Conservation (phyloP, 2,797 vertebrate genomes). For the Argyrosomus regius region DNA sequence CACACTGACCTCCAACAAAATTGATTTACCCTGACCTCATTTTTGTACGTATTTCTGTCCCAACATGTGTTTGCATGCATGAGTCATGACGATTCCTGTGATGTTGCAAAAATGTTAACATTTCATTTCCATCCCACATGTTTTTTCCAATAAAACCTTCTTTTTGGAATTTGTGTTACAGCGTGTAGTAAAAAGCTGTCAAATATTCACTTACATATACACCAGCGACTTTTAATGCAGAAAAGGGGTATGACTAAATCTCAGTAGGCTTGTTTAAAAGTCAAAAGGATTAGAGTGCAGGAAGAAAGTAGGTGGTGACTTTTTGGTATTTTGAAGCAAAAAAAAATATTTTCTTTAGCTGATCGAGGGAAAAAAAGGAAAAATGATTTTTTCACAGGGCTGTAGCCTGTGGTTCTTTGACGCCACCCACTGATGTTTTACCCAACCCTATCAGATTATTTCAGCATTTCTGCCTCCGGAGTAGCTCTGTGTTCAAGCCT, state of each 20-base stretch:
- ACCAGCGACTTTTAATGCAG: conserved; percentile 6
- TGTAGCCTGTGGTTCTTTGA: neutral
- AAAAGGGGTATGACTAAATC: conserved; percentile 30
- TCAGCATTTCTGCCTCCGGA: neutral
- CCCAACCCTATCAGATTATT: conserved; percentile 20
- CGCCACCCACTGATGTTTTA: conserved; percentile 16
- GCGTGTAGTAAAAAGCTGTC: neutral
- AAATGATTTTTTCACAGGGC: neutral
- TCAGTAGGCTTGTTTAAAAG: conserved; percentile 50
- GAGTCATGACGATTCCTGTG: neutral
- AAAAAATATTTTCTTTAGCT: conserved; percentile 7
- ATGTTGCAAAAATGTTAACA: neutral
- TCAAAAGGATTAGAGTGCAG: conserved; percentile 35
- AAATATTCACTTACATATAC: conserved; percentile 10
- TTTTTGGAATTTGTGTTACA: conserved; percentile 8
- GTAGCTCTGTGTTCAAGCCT: conserved; percentile 3
- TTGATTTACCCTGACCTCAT: neutral
- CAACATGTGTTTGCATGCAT: neutral
- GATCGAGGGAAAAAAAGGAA: neutral
- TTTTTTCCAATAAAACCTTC: neutral
- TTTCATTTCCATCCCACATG: neutral
- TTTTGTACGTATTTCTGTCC: neutral
- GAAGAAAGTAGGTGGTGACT: neutral
- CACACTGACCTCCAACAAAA: neutral
- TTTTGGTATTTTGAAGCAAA: conserved; percentile 20